Conservation (phyloP, 2,113 vertebrate genomes). For the Vidua macroura region DNA sequence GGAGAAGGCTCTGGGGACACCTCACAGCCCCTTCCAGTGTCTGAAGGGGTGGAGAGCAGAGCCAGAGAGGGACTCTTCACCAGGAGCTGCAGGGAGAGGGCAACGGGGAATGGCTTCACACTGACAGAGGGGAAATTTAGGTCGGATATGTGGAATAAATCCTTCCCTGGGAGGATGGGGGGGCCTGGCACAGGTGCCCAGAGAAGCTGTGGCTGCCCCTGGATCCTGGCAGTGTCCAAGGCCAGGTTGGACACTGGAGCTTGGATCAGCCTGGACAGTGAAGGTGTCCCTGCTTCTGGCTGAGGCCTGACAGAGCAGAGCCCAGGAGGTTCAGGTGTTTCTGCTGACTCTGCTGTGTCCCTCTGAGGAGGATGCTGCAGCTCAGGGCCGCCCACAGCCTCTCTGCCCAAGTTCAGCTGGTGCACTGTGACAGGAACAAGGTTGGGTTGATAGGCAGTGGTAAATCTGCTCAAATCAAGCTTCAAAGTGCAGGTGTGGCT, state of each 20-base stretch:
- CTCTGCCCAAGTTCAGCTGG: background rate
- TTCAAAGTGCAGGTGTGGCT: background rate
- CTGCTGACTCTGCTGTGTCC: background rate
- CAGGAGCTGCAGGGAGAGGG: background rate
- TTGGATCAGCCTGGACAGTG: background rate
- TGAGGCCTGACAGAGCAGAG: background rate
- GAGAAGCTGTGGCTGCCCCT: background rate
- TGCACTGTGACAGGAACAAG: background rate
- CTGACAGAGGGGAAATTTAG: background rate
- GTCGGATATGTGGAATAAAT: background rate
- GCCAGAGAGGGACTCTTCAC: background rate
- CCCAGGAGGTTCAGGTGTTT: background rate
- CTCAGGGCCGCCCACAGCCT: background rate
- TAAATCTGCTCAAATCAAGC: background rate
- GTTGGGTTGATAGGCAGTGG: accelerated
- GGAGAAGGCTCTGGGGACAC: background rate
- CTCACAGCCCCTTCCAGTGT: background rate
- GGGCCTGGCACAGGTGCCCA: background rate
- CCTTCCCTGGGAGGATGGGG: accelerated
- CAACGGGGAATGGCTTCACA: background rate
- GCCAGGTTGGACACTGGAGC: background rate
- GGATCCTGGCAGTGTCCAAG: background rate
- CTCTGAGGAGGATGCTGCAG: background rate
- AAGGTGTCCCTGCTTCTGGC: background rate
- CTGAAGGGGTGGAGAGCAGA: background rate